Conservation (phyloP, 2,113 vertebrate species). For the Rhagologus leucostigma region DNA sequence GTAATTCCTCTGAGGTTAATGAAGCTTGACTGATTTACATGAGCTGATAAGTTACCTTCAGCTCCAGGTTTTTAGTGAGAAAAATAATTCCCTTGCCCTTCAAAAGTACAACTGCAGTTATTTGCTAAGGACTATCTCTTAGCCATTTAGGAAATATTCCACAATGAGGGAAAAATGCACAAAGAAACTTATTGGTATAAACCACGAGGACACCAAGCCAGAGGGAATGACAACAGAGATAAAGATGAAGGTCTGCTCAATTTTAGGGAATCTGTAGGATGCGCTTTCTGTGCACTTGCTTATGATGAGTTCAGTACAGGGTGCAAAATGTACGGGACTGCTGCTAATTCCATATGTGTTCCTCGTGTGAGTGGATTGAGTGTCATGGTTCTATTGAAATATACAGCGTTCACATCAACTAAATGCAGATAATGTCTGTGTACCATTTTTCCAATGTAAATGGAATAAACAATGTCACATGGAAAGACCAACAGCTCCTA, state of each 20-base stretch:
- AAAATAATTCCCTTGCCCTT: background rate
- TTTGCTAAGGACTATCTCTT: background rate
- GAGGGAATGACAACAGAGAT: background rate
- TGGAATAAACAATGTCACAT: background rate
- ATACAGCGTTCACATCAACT: background rate
- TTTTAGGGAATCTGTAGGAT: background rate
- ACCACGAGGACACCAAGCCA: background rate
- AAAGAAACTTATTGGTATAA: background rate
- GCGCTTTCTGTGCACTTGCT: background rate
- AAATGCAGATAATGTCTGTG: background rate
- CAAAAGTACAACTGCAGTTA: background rate
- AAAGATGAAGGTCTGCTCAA: background rate
- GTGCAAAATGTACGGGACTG: background rate
- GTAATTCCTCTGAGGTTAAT: constrained; percentile 17
- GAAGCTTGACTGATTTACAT: constrained; percentile 12
- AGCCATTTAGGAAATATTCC: background rate
- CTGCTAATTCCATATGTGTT: background rate
- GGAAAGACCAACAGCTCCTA: background rate
- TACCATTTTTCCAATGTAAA: background rate
- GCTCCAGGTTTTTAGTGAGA: background rate
- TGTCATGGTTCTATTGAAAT: background rate
- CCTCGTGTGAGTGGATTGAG: background rate
- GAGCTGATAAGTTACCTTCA: background rate
- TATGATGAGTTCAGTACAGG: background rate
- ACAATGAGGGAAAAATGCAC: background rate